Evolutionary conservation across 2,113 vertebrate genomes (phyloP), one percentile per base, ranked within the genome.

Genomic region (Eupsittula cactorum): DNA sequence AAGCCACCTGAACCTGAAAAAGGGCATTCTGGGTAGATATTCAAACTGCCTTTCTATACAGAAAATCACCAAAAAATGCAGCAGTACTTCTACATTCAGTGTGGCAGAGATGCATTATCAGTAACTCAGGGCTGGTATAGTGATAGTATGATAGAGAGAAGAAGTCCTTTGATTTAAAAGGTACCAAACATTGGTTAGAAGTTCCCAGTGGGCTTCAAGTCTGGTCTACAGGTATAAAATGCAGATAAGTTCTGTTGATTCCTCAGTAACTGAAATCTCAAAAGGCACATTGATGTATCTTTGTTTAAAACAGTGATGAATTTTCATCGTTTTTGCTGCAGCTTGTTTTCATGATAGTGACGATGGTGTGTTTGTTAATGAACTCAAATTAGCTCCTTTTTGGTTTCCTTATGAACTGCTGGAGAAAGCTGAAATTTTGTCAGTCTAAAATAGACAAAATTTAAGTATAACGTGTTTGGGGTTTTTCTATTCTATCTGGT

Each of bases 1-100:
- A 96, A 88, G 73, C 86, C 80, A 77, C 92, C 73, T 92, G 76
- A 96, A 93, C 64, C 60, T 65, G 68, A 64, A 71, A 92, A 92
- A 81, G 57, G 78, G 4, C 65, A 12, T 88, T 97, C 62, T 73
- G 52, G 31, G 29, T 76, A 23, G 16, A 28, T 57, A 37, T 25
- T 88, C 52, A 80, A 39, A 31, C 49, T 83, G 28, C 25, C 33
- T 77, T 88, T 62, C 35, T 67, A 31, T 59, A 20, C 24, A 29
- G 46, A 62, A 93, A 86, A 75, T 57, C 20, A 15, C 41, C 2
- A 59, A 70, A 84, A 87, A 59, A 21, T 41, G 11, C 50, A 86
- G 69, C 35, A 46, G 29, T 23, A 21, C 78, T 82, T 73, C 25
- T 41, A 33, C 15, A 8, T 59, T 73, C 44, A 53, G 6, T 59